Conservation (phyloP, 2,888 invertebrate species). For the Ophion costatus region DNA sequence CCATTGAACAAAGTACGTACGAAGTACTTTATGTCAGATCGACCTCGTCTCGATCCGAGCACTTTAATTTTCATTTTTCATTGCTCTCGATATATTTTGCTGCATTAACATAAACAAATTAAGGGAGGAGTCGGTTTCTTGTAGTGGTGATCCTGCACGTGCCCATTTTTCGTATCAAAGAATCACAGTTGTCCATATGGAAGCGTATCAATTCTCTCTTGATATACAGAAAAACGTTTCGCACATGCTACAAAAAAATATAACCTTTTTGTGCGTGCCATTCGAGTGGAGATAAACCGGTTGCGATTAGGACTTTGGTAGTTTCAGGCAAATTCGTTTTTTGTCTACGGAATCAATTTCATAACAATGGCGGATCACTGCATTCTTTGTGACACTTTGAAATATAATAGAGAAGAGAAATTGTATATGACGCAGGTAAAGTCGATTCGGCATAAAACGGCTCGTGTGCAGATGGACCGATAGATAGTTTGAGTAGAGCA, state of each 20-base stretch:
- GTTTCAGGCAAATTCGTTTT: too few relatives aligned
- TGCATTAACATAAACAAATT: not conserved
- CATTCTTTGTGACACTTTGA: not conserved
- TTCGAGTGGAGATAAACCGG: too few relatives aligned
- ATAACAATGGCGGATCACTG: too few relatives aligned
- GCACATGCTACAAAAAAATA: too few relatives aligned
- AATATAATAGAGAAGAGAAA: not conserved
- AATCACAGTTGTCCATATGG: too few relatives aligned
- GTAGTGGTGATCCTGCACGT: not conserved
- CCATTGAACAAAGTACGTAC: constrained; percentile 24
- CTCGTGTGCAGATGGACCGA: constrained; percentile 7
- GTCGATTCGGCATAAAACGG: constrained; percentile 10
- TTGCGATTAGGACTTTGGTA: too few relatives aligned
- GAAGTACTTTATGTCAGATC: constrained; percentile 5
- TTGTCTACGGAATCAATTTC: too few relatives aligned
- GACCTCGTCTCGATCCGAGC: not conserved
- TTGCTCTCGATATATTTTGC: not conserved
- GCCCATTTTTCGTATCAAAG: too few relatives aligned
- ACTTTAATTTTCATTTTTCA: not conserved
- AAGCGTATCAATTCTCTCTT: too few relatives aligned
- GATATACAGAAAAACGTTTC: too few relatives aligned
- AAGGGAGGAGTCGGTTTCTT: not conserved
- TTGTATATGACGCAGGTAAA: not conserved
- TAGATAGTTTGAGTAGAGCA: constrained; percentile 30
- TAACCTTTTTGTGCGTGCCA: too few relatives aligned